Conservation (phyloP, 2,113 vertebrate species). For the Pseudolaguvia tuberculata region DNA sequence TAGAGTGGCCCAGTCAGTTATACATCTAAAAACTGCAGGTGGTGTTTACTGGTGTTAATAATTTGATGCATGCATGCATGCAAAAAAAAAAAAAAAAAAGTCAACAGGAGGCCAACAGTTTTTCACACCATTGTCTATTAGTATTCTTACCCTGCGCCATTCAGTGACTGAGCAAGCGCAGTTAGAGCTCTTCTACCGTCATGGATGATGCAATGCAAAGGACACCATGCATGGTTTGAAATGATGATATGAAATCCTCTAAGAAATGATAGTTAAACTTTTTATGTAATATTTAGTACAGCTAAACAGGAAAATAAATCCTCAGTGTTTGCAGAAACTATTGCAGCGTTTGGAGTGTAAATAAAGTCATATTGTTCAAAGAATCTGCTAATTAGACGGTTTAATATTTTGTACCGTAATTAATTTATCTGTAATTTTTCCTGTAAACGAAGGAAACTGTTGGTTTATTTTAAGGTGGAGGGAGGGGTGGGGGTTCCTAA, state of each 20-base stretch:
- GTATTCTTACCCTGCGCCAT: background rate
- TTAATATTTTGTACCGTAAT: background rate
- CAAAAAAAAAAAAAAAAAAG: too few relatives aligned
- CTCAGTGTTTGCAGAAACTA: background rate
- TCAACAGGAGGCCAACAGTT: too few relatives aligned
- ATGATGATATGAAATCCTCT: background rate
- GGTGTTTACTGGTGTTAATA: too few relatives aligned
- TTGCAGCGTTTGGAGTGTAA: background rate
- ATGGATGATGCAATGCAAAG: background rate
- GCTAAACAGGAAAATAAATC: background rate
- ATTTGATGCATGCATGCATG: too few relatives aligned
- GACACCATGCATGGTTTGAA: background rate
- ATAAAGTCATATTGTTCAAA: background rate
- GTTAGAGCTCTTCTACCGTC: background rate
- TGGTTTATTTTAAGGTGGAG: background rate
- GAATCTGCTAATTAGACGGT: background rate
- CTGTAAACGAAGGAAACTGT: background rate
- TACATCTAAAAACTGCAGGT: too few relatives aligned
- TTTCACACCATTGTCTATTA: background rate
- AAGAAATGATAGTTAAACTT: background rate
- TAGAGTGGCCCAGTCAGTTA: too few relatives aligned
- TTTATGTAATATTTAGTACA: background rate
- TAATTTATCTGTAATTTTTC: background rate
- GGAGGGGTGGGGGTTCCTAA: background rate
- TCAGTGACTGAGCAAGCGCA: background rate